phyloP scores from a whole-genome alignment of 35 echinoderm and acorn worm genomes.

The Heliocidaris erythrogramma region DNA sequence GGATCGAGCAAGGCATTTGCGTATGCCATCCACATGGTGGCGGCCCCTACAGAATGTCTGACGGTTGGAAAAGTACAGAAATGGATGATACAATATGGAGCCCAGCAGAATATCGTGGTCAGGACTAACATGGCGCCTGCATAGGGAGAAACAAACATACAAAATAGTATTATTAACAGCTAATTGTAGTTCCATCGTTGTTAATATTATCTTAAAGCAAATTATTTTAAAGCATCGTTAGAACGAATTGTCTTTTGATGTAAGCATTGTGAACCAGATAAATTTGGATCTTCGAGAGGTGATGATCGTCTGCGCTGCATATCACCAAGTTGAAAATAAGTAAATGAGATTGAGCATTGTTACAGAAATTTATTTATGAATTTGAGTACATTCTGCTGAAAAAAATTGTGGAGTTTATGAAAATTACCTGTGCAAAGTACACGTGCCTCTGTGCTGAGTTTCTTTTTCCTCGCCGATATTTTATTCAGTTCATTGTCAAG shows the following conservation, averaged over 20 bases:
- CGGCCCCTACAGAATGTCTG: constrained; percentile 28
- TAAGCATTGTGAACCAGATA: no score
- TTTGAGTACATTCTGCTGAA: no score
- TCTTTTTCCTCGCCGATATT: not conserved
- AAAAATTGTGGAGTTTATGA: no score
- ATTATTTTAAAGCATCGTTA: not conserved
- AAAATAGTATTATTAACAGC: not conserved
- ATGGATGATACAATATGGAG: constrained; percentile 57
- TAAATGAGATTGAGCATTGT: no score
- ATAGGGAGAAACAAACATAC: not conserved
- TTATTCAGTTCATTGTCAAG: not conserved
- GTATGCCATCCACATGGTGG: constrained; percentile 64
- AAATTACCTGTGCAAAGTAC: not conserved
- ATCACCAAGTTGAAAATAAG: no score
- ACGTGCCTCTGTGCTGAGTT: not conserved
- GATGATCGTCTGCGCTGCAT: no score
- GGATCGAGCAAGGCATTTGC: constrained; percentile 54
- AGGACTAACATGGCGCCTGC: constrained; percentile 55
- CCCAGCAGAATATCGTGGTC: constrained; percentile 60
- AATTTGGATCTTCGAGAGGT: no score
- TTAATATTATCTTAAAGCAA: not conserved
- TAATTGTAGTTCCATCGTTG: not conserved
- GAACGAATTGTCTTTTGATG: no score
- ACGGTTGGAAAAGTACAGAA: not conserved
- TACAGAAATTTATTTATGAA: no score